A percentile compares a stretch with the other conserved stretches of the same genome.
Conservation (phyloP, 2,888 invertebrate species). For the Keiferia lycopersicella region DNA sequence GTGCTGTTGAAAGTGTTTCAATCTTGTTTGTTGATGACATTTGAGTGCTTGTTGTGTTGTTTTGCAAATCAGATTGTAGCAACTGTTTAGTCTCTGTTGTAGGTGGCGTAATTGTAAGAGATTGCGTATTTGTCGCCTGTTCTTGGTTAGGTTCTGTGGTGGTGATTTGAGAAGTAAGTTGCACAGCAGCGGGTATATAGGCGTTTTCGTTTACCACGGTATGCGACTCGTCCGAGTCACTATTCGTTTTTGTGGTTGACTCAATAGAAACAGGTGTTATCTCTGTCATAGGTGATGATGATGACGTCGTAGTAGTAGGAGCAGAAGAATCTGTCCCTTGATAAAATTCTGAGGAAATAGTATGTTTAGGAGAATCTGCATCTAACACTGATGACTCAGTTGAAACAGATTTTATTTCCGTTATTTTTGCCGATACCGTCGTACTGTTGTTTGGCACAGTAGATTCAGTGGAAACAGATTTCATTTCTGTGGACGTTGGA, state of each 20-base stretch:
- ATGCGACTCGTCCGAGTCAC: not conserved
- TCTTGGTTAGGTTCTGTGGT: not conserved
- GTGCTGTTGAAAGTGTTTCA: not conserved
- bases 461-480: slow-evolving; percentile 2
- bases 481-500: not conserved
- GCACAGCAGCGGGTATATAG: not conserved
- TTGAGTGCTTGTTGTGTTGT: not conserved
- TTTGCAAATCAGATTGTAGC: not conserved
- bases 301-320: too few species aligned
- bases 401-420: too few species aligned
- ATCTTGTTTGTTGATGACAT: not conserved
- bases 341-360: too few species aligned
- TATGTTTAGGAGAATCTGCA: too few species aligned
- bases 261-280: not conserved
- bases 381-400: too few species aligned
- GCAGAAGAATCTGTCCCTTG: too few species aligned
- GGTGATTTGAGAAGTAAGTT: not conserved
- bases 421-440: too few species aligned
- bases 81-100: not conserved
- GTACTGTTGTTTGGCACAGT: too few species aligned
- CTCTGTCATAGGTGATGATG: too few species aligned
- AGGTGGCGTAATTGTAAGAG: not conserved
- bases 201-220: not conserved
- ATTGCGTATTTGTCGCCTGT: not conserved
- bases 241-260: not conserved